Percentiles rank a stretch among this genome's conserved stretches.
Conservation (phyloP, 2,888 invertebrate genomes). For the Polydrusus pterygomalis region DNA sequence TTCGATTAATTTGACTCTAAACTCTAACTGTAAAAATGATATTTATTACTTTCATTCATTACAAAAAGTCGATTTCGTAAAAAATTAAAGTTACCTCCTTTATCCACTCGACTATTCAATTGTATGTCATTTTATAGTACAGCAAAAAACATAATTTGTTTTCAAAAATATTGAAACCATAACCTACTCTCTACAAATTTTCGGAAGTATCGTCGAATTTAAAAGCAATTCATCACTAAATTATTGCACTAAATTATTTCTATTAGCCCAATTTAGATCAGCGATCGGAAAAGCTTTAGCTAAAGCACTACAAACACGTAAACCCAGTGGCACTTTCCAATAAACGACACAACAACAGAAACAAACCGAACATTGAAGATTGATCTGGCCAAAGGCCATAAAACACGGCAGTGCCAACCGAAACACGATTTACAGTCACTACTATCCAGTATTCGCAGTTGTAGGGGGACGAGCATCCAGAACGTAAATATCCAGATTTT, state of each 20-base stretch:
- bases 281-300: too few relatives aligned
- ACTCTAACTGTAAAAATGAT: too few relatives aligned
- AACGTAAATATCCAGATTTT: conserved; percentile 51
- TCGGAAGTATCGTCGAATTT: background rate
- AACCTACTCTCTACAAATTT: too few relatives aligned
- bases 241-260: background rate
- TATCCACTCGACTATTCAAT: too few relatives aligned
- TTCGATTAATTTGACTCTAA: too few relatives aligned
- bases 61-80: too few relatives aligned
- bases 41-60: too few relatives aligned
- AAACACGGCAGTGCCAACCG: conserved; percentile 18
- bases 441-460: conserved; percentile 18
- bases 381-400: conserved; percentile 10
- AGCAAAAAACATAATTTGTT: background rate
- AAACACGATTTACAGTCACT: conserved; percentile 34
- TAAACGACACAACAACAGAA: conserved; percentile 2
- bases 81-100: too few relatives aligned
- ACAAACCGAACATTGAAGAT: conserved; percentile 8
- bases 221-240: background rate
- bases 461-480: conserved; percentile 30
- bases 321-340: background rate
- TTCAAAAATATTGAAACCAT: too few relatives aligned
- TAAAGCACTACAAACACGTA: background rate
- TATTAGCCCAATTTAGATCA: background rate
- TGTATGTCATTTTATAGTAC: too few relatives aligned